These are phyloP conservation scores for Onychomys torridus DNA, from an alignment of 2,797 vertebrate genomes.

Conservation along the genomic window DNA sequence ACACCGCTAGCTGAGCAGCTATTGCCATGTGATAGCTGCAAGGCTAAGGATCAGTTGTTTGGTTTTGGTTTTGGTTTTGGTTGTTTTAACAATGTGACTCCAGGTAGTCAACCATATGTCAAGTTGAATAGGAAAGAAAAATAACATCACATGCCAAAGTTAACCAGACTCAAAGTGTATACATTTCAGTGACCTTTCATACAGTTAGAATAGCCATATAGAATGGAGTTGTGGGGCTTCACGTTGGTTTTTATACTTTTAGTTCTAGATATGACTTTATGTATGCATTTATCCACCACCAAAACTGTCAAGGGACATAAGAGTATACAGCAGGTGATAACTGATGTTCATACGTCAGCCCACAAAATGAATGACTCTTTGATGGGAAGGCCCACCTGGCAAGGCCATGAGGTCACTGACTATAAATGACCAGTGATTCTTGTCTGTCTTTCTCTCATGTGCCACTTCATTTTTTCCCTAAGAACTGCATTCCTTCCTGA, in stretches of 20 bases:
- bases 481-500: too few relatives aligned
- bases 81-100: neutral
- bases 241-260: neutral
- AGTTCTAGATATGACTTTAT: neutral
- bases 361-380: too few relatives aligned
- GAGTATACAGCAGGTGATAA: too few relatives aligned
- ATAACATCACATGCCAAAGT: too few relatives aligned
- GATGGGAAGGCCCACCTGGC: too few relatives aligned
- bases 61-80: neutral
- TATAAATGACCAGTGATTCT: too few relatives aligned
- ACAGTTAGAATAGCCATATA: neutral
- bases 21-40: neutral
- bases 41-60: neutral
- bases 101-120: neutral
- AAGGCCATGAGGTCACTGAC: too few relatives aligned
- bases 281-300: neutral
- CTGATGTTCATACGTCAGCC: too few relatives aligned
- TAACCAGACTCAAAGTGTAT: neutral
- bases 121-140: neutral
- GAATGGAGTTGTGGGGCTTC: neutral
- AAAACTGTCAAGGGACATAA: too few relatives aligned
- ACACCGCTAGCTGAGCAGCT: neutral
- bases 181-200: neutral
- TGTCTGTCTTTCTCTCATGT: too few relatives aligned
- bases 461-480: too few relatives aligned